Conservation (phyloP, 1,140 invertebrate genomes). For the Atta cephalotes region DNA sequence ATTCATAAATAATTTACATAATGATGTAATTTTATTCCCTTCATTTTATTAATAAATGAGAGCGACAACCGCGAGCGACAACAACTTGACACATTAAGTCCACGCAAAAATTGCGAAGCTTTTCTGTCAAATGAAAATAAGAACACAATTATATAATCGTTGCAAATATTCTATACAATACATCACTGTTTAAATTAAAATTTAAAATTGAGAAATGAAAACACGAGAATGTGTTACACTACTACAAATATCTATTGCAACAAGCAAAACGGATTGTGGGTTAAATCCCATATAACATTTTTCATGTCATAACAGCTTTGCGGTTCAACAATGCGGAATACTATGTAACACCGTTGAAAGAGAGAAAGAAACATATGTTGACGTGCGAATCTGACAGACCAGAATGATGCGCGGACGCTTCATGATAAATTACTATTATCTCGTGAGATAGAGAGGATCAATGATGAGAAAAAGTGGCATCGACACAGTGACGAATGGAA, state of each 20-base stretch:
- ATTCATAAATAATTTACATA: constrained; percentile 36
- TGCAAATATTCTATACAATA: background rate
- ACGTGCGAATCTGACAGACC: constrained; percentile 44
- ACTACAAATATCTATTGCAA: constrained; percentile 6
- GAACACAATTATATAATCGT: background rate
- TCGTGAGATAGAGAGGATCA: constrained; percentile 42
- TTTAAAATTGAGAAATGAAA: constrained; percentile 10
- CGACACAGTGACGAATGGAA: constrained; percentile 49
- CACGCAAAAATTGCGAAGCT: background rate
- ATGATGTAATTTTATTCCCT: constrained; percentile 29
- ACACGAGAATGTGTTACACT: background rate
- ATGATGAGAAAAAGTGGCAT: constrained; percentile 19
- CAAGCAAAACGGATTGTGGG: constrained; percentile 12
- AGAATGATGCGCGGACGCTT: constrained; percentile 26
- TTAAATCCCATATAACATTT: constrained; percentile 48
- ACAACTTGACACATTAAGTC: constrained; percentile 32
- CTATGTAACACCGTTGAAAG: constrained; percentile 5
- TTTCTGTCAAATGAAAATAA: constrained; percentile 1
- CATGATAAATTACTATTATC: constrained; percentile 66
- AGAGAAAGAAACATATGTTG: constrained; percentile 38
- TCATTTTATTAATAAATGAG: constrained; percentile 10
- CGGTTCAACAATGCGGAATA: constrained; percentile 37
- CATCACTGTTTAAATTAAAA: background rate
- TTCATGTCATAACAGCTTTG: constrained; percentile 50
- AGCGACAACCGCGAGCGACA: background rate